A percentile compares a stretch with the other conserved stretches of the same genome.
Evolutionary conservation across 2,113 vertebrate species (phyloP).

Genomic region (Meleagris gallopavo): DNA sequence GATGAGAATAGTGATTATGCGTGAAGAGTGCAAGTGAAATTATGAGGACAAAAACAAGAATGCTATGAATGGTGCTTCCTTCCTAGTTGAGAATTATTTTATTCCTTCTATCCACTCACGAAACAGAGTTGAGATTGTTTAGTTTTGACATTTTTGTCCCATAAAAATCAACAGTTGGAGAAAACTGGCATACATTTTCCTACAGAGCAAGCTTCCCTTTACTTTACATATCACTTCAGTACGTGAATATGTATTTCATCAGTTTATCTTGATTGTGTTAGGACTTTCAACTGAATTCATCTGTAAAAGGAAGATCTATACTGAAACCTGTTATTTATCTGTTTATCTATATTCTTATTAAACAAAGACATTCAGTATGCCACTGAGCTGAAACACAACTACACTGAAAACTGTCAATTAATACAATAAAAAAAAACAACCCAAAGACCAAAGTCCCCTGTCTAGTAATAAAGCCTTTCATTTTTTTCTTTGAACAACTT

Average conservation of each 20-base stretch:
- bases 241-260: neutral
- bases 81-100: neutral
- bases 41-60: neutral
- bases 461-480: neutral
- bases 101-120: neutral
- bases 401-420: neutral
- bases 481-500: neutral
- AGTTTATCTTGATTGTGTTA: neutral
- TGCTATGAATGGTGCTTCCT: neutral
- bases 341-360: neutral
- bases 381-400: neutral
- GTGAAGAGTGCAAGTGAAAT: neutral
- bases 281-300: neutral
- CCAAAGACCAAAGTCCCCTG: neutral
- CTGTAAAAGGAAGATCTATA: neutral
- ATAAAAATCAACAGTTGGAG: neutral
- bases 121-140: neutral
- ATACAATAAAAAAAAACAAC: neutral
- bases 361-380: neutral
- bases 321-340: neutral
- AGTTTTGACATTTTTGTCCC: neutral
- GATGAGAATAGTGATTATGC: neutral
- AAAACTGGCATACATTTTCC: neutral
- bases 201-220: neutral
- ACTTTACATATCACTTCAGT: neutral